phyloP scores from a whole-genome alignment of 2,797 vertebrate genomes.

The Tapera naevia region DNA sequence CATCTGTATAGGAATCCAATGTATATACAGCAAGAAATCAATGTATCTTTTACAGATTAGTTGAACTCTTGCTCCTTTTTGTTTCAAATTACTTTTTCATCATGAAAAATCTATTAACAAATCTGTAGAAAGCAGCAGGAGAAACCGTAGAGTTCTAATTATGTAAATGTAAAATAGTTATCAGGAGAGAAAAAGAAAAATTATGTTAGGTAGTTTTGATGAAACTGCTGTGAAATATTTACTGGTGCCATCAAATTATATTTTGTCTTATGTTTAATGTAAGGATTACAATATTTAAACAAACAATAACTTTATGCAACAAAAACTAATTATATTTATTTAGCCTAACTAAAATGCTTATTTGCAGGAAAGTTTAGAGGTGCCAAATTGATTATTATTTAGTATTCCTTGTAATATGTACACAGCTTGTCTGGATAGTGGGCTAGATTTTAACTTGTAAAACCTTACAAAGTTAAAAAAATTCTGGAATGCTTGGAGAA shows the following conservation, averaged over 20 bases:
- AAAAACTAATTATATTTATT: slow-evolving; percentile 73
- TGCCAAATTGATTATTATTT: not conserved
- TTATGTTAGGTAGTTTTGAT: slow-evolving; percentile 16
- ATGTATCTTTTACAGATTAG: not conserved
- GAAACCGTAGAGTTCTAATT: slow-evolving; percentile 37
- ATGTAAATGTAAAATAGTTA: slow-evolving; percentile 52
- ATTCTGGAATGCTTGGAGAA: not conserved
- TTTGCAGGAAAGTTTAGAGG: slow-evolving; percentile 48
- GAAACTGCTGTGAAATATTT: slow-evolving; percentile 65
- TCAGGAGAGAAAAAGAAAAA: not conserved
- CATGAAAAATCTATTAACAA: not conserved
- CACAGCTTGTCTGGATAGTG: not conserved
- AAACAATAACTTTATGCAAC: slow-evolving; percentile 64
- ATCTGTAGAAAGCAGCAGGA: slow-evolving; percentile 21
- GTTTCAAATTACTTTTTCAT: not conserved
- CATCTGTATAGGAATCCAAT: not conserved
- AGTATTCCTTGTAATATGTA: slow-evolving; percentile 35
- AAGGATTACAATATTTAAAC: slow-evolving; percentile 69
- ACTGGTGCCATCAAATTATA: slow-evolving; percentile 64
- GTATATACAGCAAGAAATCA: not conserved
- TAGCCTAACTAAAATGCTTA: slow-evolving; percentile 38
- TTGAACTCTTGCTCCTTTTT: not conserved
- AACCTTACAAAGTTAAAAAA: slow-evolving; percentile 6
- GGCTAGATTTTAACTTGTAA: not conserved
- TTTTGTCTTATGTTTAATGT: slow-evolving; percentile 59